Percentiles rank a stretch among this genome's conserved stretches.
Evolutionary conservation across 1,140 invertebrate species (phyloP).

Genomic region (Caenorhabditis latens): DNA sequence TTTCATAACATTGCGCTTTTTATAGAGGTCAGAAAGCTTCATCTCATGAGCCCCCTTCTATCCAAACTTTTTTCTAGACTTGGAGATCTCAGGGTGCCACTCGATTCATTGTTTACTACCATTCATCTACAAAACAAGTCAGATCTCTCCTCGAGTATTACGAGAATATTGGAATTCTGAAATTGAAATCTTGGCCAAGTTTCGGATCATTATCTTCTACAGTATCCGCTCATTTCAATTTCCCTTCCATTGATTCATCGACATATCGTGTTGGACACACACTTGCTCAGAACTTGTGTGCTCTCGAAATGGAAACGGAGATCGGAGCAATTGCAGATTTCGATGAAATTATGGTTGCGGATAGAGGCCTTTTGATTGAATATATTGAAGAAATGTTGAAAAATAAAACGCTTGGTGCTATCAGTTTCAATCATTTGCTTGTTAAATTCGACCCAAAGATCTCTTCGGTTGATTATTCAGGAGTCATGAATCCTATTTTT

Average conservation of each 20-base stretch:
- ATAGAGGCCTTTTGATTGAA: not conserved
- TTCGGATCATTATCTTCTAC: not conserved
- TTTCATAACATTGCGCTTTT: constrained; percentile 47
- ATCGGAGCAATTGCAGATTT: constrained; percentile 35
- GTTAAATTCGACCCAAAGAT: constrained; percentile 28
- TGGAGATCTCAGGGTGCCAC: constrained; percentile 34
- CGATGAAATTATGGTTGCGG: constrained; percentile 6
- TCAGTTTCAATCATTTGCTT: constrained; percentile 18
- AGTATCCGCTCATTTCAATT: not conserved
- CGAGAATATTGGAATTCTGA: not conserved
- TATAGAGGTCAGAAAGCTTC: not conserved
- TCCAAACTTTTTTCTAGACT: not conserved
- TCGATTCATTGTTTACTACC: constrained; percentile 22
- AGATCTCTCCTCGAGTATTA: constrained; percentile 16
- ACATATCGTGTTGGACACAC: constrained; percentile 41
- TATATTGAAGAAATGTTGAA: constrained; percentile 20
- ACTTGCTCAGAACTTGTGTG: constrained; percentile 21
- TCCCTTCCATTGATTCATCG: not conserved
- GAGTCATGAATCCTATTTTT: not conserved
- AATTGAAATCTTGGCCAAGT: constrained; percentile 16
- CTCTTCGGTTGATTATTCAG: not conserved
- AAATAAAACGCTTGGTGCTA: not conserved
- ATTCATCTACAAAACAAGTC: constrained; percentile 11
- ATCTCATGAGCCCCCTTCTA: not conserved
- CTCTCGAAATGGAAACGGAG: constrained; percentile 2